Base-by-base conservation (phyloP, 2,888 invertebrate species). In the Drosophila leonis region DNA sequence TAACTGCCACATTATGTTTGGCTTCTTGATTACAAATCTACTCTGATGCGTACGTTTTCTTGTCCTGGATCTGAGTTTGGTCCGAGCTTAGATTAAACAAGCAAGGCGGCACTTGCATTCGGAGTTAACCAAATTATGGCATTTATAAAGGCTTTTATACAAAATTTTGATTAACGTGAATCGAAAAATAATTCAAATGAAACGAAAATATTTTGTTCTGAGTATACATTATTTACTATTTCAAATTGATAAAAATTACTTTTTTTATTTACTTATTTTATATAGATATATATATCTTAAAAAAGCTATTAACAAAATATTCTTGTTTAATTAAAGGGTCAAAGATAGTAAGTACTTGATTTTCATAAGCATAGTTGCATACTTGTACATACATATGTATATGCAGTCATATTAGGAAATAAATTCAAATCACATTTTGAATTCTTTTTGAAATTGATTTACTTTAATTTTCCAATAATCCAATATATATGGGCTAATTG, bases 21-120 rank as follows among this genome's bases (percentile, higher is more conserved):
- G 27, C 9, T 13, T 13, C 27, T 27, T 27, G n/a, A 29, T 35
- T 29, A 31, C n/a, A 42, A 51, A 35, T 44, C 31, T 56, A n/a
- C 31, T 27, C 59, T 37, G 27, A 37, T 49, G 59, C 37, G 15
- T 60, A 60, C 60, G 27, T 29, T 49, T 51, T 37, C 39, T 39
- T 31, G 27, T n/a, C 5, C 29, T 31, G 60, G 20, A n/a, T 33
- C 2, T 31, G 12, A 20, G 35, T 29, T 49, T 29, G 4, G 9
- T 37, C 33, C 46, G 31, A 42, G 31, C 41, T 10, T 56, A 56
- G 10, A 33, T 24, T 4, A n/a, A 35, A 24, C 46, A 37, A 48
- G 13, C 29, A 37, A 13, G 24, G 29, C 18, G 37, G 7, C 37
- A 18, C 59, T 48, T 59, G 46, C 27, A 59, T 59, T 59, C 57